Evolutionary conservation across 2,797 vertebrate genomes (phyloP).

Genomic region (Geotrypetes seraphini): DNA sequence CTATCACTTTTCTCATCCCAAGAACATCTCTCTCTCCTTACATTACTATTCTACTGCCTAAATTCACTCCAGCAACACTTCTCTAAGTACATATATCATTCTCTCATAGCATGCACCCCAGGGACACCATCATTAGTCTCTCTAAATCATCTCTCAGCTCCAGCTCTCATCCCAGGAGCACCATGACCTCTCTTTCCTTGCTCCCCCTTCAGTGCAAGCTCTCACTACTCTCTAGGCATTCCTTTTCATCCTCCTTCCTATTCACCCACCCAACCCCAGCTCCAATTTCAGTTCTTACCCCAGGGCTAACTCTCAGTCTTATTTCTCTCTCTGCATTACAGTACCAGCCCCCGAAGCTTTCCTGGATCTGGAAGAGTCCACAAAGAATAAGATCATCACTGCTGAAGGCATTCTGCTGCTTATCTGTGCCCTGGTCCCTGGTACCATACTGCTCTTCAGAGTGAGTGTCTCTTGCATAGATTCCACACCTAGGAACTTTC

Average conservation of each 20-base stretch:
- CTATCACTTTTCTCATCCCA: no score
- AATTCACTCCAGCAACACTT: no score
- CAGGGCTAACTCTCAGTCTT: rapidly evolving
- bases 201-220: neutral
- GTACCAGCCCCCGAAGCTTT: conserved; percentile 20
- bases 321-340: neutral
- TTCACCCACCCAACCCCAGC: no score
- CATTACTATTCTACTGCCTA: no score
- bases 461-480: conserved; percentile 12
- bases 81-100: no score
- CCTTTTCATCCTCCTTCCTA: no score
- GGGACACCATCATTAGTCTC: no score
- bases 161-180: neutral
- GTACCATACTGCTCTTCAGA: conserved; percentile 40
- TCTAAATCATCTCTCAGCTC: no score
- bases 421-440: conserved; percentile 36
- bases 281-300: neutral
- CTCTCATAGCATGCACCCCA: no score
- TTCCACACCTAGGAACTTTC: no score
- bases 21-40: no score
- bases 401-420: conserved; percentile 38
- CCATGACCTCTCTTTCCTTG: neutral
- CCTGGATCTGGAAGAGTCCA: conserved; percentile 35
- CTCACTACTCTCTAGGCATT: no score
- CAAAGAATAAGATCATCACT: conserved; percentile 45